These are phyloP conservation scores for Austrofundulus limnaeus DNA, from an alignment of 2,113 vertebrate genomes.

Conservation along the genomic window DNA sequence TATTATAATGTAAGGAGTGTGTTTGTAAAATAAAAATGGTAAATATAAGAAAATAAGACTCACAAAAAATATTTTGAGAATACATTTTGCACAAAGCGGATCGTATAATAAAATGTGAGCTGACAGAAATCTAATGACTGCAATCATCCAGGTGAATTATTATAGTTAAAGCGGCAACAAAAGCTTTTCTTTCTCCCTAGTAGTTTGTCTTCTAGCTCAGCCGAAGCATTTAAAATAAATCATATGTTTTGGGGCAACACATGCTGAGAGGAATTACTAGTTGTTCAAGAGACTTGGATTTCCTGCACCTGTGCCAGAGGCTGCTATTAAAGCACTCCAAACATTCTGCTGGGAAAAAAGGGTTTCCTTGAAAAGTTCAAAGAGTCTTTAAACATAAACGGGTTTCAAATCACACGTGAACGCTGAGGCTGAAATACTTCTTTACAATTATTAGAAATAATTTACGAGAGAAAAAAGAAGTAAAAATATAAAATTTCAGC, in stretches of 20 bases:
- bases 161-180: not conserved
- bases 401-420: too few relatives aligned
- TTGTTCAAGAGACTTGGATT: not conserved
- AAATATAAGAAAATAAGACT: not conserved
- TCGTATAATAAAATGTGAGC: not conserved
- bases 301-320: not conserved
- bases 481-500: too few relatives aligned
- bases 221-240: not conserved
- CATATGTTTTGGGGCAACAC: not conserved
- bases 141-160: not conserved
- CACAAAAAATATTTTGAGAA: not conserved
- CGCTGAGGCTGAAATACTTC: too few relatives aligned
- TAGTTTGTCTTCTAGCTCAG: not conserved
- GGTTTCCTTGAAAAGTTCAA: too few relatives aligned
- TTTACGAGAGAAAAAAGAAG: too few relatives aligned
- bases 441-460: too few relatives aligned
- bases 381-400: too few relatives aligned
- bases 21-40: too few relatives aligned
- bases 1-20: too few relatives aligned
- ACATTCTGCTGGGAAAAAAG: not conserved
- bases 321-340: constrained; percentile 1
- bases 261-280: not conserved
- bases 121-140: not conserved
- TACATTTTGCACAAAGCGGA: not conserved
- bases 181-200: not conserved